phyloP scores from a whole-genome alignment of 2,888 invertebrate species.

The Drosophila yooni region DNA sequence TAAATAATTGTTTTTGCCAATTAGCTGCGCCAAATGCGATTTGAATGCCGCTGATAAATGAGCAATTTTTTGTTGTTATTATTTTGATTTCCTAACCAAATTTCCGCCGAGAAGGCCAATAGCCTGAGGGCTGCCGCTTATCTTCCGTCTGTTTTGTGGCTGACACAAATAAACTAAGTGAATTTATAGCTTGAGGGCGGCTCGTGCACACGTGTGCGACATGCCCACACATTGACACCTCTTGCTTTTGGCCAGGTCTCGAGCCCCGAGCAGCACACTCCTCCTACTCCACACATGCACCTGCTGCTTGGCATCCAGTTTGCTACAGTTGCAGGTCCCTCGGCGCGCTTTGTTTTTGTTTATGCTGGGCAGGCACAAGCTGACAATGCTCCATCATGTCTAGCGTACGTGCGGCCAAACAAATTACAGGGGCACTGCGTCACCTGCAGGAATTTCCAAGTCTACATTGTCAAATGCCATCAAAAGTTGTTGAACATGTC shows the following conservation, averaged over 20 bases:
- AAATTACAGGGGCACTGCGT: slow-evolving; percentile 81
- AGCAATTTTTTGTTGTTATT: slow-evolving; percentile 57
- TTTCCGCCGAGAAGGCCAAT: slow-evolving; percentile 60
- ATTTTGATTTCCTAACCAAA: slow-evolving; percentile 76
- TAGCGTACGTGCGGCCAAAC: slow-evolving; percentile 71
- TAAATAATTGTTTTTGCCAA: slow-evolving; percentile 42
- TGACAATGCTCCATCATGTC: slow-evolving; percentile 72
- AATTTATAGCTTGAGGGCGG: slow-evolving; percentile 70
- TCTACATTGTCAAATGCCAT: slow-evolving; percentile 79
- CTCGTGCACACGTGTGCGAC: slow-evolving; percentile 68
- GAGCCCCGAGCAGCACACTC: slow-evolving; percentile 21
- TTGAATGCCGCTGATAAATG: slow-evolving; percentile 63
- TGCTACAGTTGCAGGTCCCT: slow-evolving; percentile 71
- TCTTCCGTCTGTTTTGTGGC: slow-evolving; percentile 25
- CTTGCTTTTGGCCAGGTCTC: slow-evolving; percentile 23
- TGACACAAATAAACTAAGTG: slow-evolving; percentile 57
- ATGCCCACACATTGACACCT: slow-evolving; percentile 80
- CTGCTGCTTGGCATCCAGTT: slow-evolving; percentile 29
- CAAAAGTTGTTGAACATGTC: slow-evolving; percentile 79
- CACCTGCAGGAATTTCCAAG: slow-evolving; percentile 81
- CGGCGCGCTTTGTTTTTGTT: slow-evolving; percentile 74
- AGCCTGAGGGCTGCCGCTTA: slow-evolving; percentile 11
- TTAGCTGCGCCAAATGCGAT: slow-evolving; percentile 50
- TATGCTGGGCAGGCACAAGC: slow-evolving; percentile 79
- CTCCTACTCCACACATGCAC: slow-evolving; percentile 8